Conservation (phyloP, 2,113 vertebrate species). For the Neodontobutis hainanensis region DNA sequence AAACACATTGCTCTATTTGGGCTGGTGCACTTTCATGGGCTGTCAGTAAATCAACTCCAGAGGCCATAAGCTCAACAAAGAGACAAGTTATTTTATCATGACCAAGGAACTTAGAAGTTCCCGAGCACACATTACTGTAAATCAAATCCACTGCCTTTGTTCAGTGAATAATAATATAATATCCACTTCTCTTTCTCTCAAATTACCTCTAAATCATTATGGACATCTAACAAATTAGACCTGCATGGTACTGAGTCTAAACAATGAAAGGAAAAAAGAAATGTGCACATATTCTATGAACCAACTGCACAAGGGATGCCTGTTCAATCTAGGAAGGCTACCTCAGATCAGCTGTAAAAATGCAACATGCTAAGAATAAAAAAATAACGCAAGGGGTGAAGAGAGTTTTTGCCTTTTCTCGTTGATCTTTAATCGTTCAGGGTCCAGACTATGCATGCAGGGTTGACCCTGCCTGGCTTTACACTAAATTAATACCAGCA, state of each 20-base stretch:
- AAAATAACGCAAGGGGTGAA: constrained; percentile 53
- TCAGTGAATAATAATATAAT: constrained; percentile 41
- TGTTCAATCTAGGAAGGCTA: constrained; percentile 29
- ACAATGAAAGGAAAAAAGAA: not conserved
- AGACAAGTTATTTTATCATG: constrained; percentile 68
- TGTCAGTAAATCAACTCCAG: constrained; percentile 66
- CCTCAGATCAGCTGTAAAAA: constrained; percentile 34
- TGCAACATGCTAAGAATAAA: constrained; percentile 16
- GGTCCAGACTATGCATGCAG: constrained; percentile 66
- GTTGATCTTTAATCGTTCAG: constrained; percentile 74
- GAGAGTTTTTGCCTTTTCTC: constrained; percentile 56
- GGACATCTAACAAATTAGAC: constrained; percentile 52
- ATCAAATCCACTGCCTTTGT: constrained; percentile 59
- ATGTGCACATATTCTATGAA: constrained; percentile 40
- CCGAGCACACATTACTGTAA: constrained; percentile 62
- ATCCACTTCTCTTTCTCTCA: constrained; percentile 30
- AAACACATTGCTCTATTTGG: constrained; percentile 48
- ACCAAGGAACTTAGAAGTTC: constrained; percentile 59
- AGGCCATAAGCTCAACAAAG: constrained; percentile 45
- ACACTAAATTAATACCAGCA: constrained; percentile 72
- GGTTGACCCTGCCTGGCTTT: constrained; percentile 65
- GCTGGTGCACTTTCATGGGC: constrained; percentile 48
- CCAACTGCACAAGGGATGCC: constrained; percentile 38
- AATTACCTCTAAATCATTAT: constrained; percentile 59
- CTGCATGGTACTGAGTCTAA: constrained; percentile 32